These are phyloP conservation scores for Anguilla marmorata DNA, from an alignment of 2,797 vertebrate species.

Conservation along the genomic window DNA sequence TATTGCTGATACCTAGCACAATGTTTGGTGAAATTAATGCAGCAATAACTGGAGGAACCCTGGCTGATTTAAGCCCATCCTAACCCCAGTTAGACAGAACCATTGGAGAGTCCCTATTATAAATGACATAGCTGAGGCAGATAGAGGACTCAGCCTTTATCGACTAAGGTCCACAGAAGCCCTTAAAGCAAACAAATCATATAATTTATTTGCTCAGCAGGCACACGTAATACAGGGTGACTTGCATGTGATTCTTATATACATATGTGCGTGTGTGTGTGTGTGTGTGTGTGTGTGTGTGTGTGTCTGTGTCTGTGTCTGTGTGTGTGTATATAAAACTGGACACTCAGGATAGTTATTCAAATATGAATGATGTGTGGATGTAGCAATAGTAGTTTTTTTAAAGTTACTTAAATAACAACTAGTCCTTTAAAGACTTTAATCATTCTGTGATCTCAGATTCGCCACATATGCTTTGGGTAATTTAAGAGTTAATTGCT, in stretches of 20 bases:
- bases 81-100: background rate
- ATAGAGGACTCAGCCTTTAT: background rate
- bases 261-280: background rate
- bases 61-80: background rate
- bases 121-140: background rate
- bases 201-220: background rate
- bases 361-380: background rate
- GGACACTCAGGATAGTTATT: background rate
- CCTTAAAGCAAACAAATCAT: background rate
- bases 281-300: too few relatives aligned
- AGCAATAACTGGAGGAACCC: background rate
- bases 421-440: background rate
- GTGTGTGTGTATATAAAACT: background rate
- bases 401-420: background rate
- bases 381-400: background rate
- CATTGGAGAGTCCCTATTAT: background rate
- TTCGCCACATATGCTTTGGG: background rate
- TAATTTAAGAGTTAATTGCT: background rate
- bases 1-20: background rate
- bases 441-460: background rate
- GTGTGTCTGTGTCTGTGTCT: too few relatives aligned
- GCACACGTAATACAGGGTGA: background rate
- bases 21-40: background rate
- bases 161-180: background rate
- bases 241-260: background rate